Conservation (phyloP, 1,140 invertebrate genomes). For the Macrotrachela quadricornifera region DNA sequence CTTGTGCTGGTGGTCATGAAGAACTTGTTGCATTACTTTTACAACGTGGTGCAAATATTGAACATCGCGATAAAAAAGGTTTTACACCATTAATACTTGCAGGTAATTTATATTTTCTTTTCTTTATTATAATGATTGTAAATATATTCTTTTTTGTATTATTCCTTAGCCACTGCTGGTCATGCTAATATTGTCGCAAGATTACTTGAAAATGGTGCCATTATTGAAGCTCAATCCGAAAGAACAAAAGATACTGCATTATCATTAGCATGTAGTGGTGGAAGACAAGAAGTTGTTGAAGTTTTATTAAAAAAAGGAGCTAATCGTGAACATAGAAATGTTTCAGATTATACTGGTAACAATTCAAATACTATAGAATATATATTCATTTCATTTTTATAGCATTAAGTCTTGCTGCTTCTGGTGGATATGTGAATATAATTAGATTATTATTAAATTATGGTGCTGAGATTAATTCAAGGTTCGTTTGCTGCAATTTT, state of each 20-base stretch:
- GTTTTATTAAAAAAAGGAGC: slow-evolving; percentile 39
- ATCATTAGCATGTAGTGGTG: slow-evolving; percentile 86
- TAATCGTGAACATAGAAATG: slow-evolving; percentile 96
- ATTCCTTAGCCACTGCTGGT: slow-evolving; percentile 29
- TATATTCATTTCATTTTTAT: not conserved
- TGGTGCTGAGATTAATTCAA: slow-evolving; percentile 90
- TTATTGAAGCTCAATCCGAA: slow-evolving; percentile 93
- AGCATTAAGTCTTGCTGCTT: slow-evolving; percentile 74
- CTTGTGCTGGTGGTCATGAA: slow-evolving; percentile 84
- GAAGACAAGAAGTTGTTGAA: slow-evolving; percentile 52
- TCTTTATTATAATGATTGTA: not conserved
- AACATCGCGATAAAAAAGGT: slow-evolving; percentile 87
- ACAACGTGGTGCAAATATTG: slow-evolving; percentile 67
- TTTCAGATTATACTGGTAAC: slow-evolving; percentile 71
- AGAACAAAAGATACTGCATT: slow-evolving; percentile 80
- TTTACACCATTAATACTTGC: slow-evolving; percentile 91
- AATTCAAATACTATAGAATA: not conserved
- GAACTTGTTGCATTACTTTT: slow-evolving; percentile 77
- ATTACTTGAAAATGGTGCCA: slow-evolving; percentile 66
- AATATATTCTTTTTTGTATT: not conserved
- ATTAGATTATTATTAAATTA: slow-evolving; percentile 77
- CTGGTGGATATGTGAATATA: slow-evolving; percentile 93
- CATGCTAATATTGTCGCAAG: slow-evolving; percentile 38
- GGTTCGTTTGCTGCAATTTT: not conserved
- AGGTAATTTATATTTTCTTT: slow-evolving; percentile 36